Evolutionary conservation across 2,888 invertebrate species (phyloP).

Genomic region (Serripes groenlandicus): DNA sequence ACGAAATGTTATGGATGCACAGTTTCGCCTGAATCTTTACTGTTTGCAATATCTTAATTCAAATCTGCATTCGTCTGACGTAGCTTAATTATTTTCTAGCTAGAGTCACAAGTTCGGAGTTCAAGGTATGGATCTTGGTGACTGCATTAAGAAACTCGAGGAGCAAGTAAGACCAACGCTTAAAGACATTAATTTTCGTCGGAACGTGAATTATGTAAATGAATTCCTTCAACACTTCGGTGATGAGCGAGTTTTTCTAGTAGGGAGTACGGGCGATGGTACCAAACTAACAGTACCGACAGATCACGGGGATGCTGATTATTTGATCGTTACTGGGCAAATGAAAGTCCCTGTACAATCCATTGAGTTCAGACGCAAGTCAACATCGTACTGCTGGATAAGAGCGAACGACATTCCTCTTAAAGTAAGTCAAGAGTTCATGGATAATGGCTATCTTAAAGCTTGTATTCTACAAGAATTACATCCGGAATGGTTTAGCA

Average conservation of each 20-base stretch:
- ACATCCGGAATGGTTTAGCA: background rate
- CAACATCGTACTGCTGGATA: background rate
- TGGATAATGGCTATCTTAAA: background rate
- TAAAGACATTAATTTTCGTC: conserved; percentile 26
- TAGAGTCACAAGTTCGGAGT: background rate
- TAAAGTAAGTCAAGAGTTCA: background rate
- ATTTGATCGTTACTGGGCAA: background rate
- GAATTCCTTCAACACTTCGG: conserved; percentile 9
- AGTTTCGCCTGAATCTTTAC: too few relatives aligned
- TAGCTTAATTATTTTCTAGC: too few relatives aligned
- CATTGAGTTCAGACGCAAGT: background rate
- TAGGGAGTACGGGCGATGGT: conserved; percentile 4
- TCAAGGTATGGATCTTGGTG: background rate
- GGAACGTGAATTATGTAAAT: conserved; percentile 39
- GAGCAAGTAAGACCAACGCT: conserved; percentile 30
- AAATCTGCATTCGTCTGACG: too few relatives aligned
- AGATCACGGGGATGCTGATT: conserved; percentile 11
- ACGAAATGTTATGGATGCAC: background rate
- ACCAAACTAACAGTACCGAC: background rate
- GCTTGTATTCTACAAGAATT: background rate
- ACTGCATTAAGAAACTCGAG: background rate
- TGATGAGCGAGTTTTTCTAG: conserved; percentile 1
- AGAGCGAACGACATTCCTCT: background rate
- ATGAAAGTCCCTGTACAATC: background rate
- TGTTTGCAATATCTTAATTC: too few relatives aligned